phyloP scores from a whole-genome alignment of 1,140 invertebrate species.

The Pogonomyrmex barbatus region DNA sequence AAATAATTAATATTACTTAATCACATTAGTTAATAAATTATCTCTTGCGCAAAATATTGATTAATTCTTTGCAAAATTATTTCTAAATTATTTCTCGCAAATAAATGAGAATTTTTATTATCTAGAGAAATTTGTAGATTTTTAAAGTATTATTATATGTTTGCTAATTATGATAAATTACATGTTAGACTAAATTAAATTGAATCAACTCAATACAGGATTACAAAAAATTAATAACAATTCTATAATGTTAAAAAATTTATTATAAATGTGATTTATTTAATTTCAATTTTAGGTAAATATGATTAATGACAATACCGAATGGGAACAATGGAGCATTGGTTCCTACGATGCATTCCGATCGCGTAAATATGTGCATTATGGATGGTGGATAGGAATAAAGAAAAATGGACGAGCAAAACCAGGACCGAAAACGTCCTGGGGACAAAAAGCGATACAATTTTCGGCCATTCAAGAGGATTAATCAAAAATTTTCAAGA shows the following conservation, averaged over 20 bases:
- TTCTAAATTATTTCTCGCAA: too few species aligned
- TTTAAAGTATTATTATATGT: too few species aligned
- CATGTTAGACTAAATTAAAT: too few species aligned
- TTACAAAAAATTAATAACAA: not conserved
- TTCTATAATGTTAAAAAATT: not conserved
- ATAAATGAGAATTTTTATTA: too few species aligned
- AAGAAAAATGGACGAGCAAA: slow-evolving; percentile 89
- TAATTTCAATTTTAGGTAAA: slow-evolving; percentile 83
- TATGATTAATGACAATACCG: slow-evolving; percentile 85
- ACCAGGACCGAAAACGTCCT: slow-evolving; percentile 87
- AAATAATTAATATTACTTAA: not conserved
- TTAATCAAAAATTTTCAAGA: slow-evolving; percentile 28
- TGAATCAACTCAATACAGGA: too few species aligned
- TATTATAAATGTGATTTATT: not conserved
- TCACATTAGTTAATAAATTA: slow-evolving; percentile 14
- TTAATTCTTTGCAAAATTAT: not conserved
- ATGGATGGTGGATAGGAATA: slow-evolving; percentile 89
- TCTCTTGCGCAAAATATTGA: not conserved
- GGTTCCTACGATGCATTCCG: slow-evolving; percentile 88
- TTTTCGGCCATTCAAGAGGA: slow-evolving; percentile 83
- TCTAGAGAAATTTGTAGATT: too few species aligned
- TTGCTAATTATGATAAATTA: too few species aligned
- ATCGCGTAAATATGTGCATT: slow-evolving; percentile 87
- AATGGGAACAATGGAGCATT: slow-evolving; percentile 88
- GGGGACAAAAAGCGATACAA: slow-evolving; percentile 88